Evolutionary conservation across 2,113 vertebrate genomes (phyloP).

Genomic region (Nettapus auritus): DNA sequence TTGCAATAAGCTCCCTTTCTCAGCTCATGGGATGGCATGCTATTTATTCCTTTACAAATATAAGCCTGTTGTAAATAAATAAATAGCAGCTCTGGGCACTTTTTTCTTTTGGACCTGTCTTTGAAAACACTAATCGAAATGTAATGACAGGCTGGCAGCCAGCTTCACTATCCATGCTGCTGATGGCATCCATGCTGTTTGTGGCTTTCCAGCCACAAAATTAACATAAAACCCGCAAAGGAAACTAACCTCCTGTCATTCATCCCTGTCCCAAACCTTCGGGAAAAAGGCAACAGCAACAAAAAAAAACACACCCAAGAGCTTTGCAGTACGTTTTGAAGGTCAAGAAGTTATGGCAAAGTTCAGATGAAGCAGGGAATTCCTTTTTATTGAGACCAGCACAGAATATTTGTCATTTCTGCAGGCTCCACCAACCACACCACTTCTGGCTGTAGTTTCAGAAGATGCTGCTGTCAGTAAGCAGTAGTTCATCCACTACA

Average conservation of each 20-base stretch:
- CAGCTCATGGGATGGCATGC: neutral
- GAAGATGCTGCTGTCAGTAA: neutral
- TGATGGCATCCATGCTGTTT: too few relatives aligned
- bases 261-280: neutral
- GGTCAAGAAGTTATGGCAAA: neutral
- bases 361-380: neutral
- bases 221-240: neutral
- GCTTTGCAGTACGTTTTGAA: neutral
- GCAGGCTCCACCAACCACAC: neutral
- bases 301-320: neutral
- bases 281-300: neutral
- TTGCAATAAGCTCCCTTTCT: conserved; percentile 18
- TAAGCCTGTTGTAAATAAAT: conserved; percentile 46
- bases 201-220: conserved; percentile 48
- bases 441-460: neutral
- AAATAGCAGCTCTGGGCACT: conserved; percentile 40
- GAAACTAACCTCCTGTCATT: neutral
- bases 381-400: neutral
- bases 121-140: conserved; percentile 57
- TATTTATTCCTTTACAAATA: conserved; percentile 42
- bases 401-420: neutral
- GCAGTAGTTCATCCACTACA: neutral
- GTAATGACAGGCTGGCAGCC: conserved; percentile 58
- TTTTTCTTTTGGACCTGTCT: conserved; percentile 41
- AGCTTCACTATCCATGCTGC: conserved; percentile 2